These are phyloP conservation scores for Puma concolor DNA, from an alignment of 2,113 vertebrate genomes.

Conservation along the genomic window DNA sequence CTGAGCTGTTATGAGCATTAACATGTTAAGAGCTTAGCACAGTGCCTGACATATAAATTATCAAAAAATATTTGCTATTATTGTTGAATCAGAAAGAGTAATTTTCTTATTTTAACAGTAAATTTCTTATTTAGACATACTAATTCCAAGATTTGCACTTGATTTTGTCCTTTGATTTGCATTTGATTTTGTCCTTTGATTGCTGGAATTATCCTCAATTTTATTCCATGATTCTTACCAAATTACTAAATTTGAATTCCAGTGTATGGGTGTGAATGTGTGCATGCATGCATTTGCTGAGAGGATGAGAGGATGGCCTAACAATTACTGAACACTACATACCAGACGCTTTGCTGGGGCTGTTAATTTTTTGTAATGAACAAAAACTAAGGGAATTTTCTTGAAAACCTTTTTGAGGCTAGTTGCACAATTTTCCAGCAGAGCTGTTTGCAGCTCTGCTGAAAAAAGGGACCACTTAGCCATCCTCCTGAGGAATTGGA, in stretches of 20 bases:
- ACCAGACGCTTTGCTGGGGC: background rate
- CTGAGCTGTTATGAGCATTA: background rate
- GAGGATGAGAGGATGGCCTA: background rate
- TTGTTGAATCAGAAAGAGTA: background rate
- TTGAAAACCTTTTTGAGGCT: background rate
- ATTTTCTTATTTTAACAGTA: constrained; percentile 7
- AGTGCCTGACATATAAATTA: background rate
- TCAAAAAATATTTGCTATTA: constrained; percentile 30
- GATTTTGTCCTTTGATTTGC: background rate
- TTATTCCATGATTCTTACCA: background rate
- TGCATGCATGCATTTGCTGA: background rate
- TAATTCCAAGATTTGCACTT: constrained; percentile 5
- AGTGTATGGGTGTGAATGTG: background rate
- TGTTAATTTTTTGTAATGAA: background rate
- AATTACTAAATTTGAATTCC: background rate
- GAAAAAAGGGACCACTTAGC: background rate
- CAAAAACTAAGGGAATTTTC: constrained; percentile 34
- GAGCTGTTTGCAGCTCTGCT: constrained; percentile 5
- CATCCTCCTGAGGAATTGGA: constrained; percentile 60
- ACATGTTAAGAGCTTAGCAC: background rate
- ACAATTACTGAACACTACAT: background rate
- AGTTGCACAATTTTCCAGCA: constrained; percentile 30
- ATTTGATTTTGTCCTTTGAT: background rate
- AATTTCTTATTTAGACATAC: background rate
- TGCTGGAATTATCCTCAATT: constrained; percentile 4